Percentiles rank a stretch among this genome's conserved stretches.
These are phyloP conservation scores for Hippocampus comes DNA, from an alignment of 2,113 vertebrate genomes.

Conservation along the genomic window DNA sequence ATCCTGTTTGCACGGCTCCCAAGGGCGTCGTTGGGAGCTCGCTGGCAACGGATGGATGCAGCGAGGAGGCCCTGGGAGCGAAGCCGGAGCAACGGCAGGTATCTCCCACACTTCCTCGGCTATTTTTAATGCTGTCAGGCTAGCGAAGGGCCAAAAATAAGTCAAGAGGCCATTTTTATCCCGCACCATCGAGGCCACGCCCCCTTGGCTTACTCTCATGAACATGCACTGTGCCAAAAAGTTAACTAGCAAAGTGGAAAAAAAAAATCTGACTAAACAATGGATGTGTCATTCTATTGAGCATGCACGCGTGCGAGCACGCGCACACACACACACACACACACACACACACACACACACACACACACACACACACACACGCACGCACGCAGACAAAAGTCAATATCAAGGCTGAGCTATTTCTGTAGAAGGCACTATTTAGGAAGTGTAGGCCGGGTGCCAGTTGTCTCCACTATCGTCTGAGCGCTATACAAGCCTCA, in stretches of 20 bases:
- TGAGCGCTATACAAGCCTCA: constrained; percentile 68
- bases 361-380: constrained; percentile 10
- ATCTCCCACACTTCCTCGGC: constrained; percentile 73
- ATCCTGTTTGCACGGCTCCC: constrained; percentile 60
- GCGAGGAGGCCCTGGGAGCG: constrained; percentile 53
- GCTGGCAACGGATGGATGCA: constrained; percentile 56
- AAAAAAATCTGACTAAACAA: constrained; percentile 41
- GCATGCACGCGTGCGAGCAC: background rate
- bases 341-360: constrained; percentile 35
- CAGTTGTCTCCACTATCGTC: constrained; percentile 69
- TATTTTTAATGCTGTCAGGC: constrained; percentile 73
- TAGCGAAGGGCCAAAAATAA: constrained; percentile 73
- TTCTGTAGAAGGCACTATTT: constrained; percentile 75
- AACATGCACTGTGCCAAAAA: constrained; percentile 6
- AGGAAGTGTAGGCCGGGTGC: constrained; percentile 68
- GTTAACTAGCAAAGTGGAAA: constrained; percentile 23
- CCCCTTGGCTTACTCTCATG: constrained; percentile 11
- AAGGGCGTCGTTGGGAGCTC: constrained; percentile 37
- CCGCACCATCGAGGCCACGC: constrained; percentile 49
- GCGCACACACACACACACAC: constrained; percentile 10
- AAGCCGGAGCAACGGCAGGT: constrained; percentile 70
- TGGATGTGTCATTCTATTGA: constrained; percentile 34
- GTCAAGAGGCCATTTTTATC: constrained; percentile 69
- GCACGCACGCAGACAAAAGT: constrained; percentile 64
- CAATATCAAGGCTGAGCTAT: constrained; percentile 75